Base-by-base conservation (phyloP, 2,888 invertebrate genomes). In the Reticulitermes lucifugus region DNA sequence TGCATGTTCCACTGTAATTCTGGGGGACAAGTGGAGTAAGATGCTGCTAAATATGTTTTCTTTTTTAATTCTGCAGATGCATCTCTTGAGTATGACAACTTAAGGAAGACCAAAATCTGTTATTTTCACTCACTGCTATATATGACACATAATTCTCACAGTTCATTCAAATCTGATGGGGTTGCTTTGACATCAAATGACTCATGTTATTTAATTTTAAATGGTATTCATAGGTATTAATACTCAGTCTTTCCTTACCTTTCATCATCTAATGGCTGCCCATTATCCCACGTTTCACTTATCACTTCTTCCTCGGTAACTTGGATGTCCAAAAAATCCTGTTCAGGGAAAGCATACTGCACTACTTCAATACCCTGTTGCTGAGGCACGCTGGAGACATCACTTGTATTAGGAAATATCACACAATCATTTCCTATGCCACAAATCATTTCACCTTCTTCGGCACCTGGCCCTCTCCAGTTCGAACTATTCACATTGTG, bases 261-360 rank as follows among this genome's bases (percentile, higher is more conserved):
- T 65, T 86, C 86, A 89, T 95, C 95, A 88, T 95, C 95, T 1
- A 95, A 85, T n/a, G 95, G 85, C 94, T 95, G 85, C 93, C 92
- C 88, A 94, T 93, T 77, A 94, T 88, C 95, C 96, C 96, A 96
- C 88, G 95, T 95, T 89, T 96, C 96, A 0, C 96, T 95, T 25
- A 96, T 95, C 0, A 96, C 95, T 90, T 96, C 96, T 82, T 88
- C 88, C 89, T 96, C 96, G 0, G 96, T 95, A 79, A 96, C 95
- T 89, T 93, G 93, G 89, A 92, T 92, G 88, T 91, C 92, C 2
- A 92, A 88, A 86, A 91, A 91, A 88, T 92, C 91, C 84, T 91
- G 90, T 12, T 90, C 90, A 86, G 90, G 90, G 79, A 87, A 83
- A 86, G 91, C 91, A 86, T 91, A 91, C 79, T 91, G 70, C 6